Base-by-base conservation (phyloP, 2,888 invertebrate species). In the Diogma glabrata region DNA sequence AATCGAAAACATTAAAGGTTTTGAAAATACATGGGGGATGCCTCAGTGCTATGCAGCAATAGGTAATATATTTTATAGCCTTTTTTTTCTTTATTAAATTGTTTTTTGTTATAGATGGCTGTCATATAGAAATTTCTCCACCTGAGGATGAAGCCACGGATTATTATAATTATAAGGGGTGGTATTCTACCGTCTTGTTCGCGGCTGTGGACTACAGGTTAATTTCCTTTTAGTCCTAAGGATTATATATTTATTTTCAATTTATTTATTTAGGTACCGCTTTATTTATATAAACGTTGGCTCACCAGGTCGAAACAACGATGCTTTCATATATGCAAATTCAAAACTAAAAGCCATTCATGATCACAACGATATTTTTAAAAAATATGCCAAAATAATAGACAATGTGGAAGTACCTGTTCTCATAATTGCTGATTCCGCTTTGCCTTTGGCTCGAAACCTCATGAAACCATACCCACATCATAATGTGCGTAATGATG, bases 271-370 rank as follows among this genome's bases (percentile, higher is more conserved):
- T 16, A 49, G 49, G 30, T 51, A 38, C 9, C 46, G 47, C 26
- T 54, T 54, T 30, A 38, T 45, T 10, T 54, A 50, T 47, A 48
- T 54, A 24, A 54, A 50, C 40, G 26, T 52, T 24, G 50, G 54
- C 2, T 30, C 22, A 14, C 50, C 47, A 10, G 51, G 54, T 3
- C 14, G 48, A 24, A 49, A 30, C 4, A 54, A 33, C 16, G 17
- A 36, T 33, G 45, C 51, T 14, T 33, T 9, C 16, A 33, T 33
- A 33, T 33, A 33, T 12, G 33, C 49, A n/a, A 51, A 52, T 28
- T 54, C 50, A 3, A 19, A 10, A n/a, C 48, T 54, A 10, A 50
- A 14, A 16, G 49, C 10, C 6, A 33, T 3, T 6, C 33, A 9
- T 33, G 3, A 7, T 33, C n/a, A n/a, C 12, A 16, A 33, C 8